Percentiles rank a stretch among this genome's conserved stretches.
Conservation (phyloP, 2,888 invertebrate species). For the Crossocerus cetratus region DNA sequence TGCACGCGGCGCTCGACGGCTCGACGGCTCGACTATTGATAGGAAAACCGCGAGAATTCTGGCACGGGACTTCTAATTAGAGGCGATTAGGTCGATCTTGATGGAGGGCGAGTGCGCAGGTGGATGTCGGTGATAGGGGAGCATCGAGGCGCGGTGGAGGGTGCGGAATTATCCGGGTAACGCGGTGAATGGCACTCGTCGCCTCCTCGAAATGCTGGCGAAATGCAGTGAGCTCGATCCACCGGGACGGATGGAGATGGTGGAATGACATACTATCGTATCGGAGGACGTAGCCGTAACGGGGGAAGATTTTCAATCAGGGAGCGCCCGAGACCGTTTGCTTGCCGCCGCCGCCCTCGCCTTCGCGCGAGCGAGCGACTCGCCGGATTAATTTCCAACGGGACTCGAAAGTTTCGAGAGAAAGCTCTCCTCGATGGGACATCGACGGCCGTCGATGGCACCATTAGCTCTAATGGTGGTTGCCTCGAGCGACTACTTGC, state of each 20-base stretch:
- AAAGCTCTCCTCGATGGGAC: slow-evolving; percentile 18
- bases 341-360: neutral
- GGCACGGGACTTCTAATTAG: slow-evolving; percentile 53
- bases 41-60: slow-evolving; percentile 29
- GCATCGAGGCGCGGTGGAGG: too few species aligned
- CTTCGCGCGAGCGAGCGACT: too few species aligned
- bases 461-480: slow-evolving; percentile 5
- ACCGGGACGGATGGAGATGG: neutral
- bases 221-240: neutral
- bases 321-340: too few species aligned
- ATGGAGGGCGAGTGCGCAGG: slow-evolving; percentile 6
- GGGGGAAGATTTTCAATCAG: slow-evolving; percentile 43
- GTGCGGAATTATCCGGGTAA: slow-evolving; percentile 28
- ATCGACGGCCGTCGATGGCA: slow-evolving; percentile 2
- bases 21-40: slow-evolving; percentile 35
- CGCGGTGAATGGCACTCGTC: neutral
- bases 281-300: slow-evolving; percentile 3
- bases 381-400: slow-evolving; percentile 43
- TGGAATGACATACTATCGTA: neutral
- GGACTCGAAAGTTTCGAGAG: slow-evolving; percentile 49
- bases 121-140: neutral
- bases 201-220: neutral
- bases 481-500: slow-evolving; percentile 21
- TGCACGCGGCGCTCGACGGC: too few species aligned
- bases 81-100: slow-evolving; percentile 50